A percentile compares a stretch with the other conserved stretches of the same genome.
phyloP scores from a whole-genome alignment of 2,888 invertebrate genomes.

The Blomia tropicalis region DNA sequence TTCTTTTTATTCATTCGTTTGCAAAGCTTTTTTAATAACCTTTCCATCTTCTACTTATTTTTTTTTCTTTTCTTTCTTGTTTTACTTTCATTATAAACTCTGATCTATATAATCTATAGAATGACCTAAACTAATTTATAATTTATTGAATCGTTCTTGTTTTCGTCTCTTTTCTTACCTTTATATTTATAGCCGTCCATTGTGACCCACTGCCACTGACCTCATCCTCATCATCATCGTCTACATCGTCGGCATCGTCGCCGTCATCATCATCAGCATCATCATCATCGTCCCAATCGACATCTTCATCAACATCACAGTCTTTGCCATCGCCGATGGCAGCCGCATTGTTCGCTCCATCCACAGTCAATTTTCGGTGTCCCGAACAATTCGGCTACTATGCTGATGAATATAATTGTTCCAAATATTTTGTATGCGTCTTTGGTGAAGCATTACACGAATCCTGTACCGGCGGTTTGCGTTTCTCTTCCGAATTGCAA shows the following conservation, averaged over 20 bases:
- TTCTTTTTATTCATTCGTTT: too few relatives aligned
- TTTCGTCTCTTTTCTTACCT: not conserved
- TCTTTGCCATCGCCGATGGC: not conserved
- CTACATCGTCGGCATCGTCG: not conserved
- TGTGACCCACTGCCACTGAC: slow-evolving; percentile 12
- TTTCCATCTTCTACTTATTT: too few relatives aligned
- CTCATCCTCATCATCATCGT: not conserved
- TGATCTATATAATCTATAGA: too few relatives aligned
- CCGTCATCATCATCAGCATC: not conserved
- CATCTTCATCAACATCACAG: not conserved
- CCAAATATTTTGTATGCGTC: slow-evolving; percentile 82
- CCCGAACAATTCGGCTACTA: slow-evolving; percentile 90
- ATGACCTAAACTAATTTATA: too few relatives aligned
- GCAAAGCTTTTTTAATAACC: too few relatives aligned
- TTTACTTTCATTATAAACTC: too few relatives aligned
- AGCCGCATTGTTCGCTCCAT: not conserved
- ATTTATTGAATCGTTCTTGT: not conserved
- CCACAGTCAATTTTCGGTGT: slow-evolving; percentile 55
- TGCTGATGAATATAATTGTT: slow-evolving; percentile 76
- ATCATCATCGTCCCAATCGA: not conserved
- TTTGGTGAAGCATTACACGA: slow-evolving; percentile 79
- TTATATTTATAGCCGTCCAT: not conserved
- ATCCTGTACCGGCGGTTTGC: slow-evolving; percentile 79
- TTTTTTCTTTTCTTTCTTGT: too few relatives aligned
- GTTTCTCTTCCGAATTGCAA: slow-evolving; percentile 87